Base-by-base conservation (phyloP, 2,113 vertebrate species). In the Pseudonaja textilis region DNA sequence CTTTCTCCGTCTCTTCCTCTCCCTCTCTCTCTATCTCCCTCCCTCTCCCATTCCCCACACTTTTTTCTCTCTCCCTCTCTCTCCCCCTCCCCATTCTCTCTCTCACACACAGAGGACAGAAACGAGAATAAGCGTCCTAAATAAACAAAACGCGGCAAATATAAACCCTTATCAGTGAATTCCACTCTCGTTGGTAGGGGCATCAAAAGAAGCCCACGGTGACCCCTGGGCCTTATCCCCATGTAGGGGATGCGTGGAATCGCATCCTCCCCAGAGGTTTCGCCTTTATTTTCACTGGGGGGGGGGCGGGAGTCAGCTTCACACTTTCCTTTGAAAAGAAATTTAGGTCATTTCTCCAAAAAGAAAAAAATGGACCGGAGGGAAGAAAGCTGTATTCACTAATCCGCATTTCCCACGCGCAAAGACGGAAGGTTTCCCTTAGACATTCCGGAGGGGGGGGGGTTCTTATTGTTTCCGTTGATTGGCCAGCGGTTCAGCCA, bases 61-160 rank as follows among this genome's bases (percentile, higher is more conserved):
- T 0, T 0, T 0, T 10, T 0, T 25, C 7, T 26, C 8, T 10
- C 57, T 0, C 57, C 8, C 57, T 2, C 22, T 57, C 56, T 25
- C 57, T 8, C 7, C 57, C 18, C 8, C 25, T 3, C 8, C 7
- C 10, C 25, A 3, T 10, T n/a, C 61, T n/a, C 26, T 14, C 61
- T 5, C 61, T 4, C 61, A 64, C 26, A 29, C 25, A 64, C 26
- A 12, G 11, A 69, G 29, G 12, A 34, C 4, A 0, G 29, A 69
- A 69, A 69, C 12, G 29, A 34, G 29, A n/a, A 69, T 69, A 34
- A 34, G 16, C 5, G 5, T 2, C 64, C 12, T 16, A 69, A 69
- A 34, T 16, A 16, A 69, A n/a, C 64, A 69, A 69, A 34, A 69
- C 29, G 64, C 12, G 4, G 12, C 64, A n/a, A 69, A 69, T 69